A percentile compares a stretch with the other conserved stretches of the same genome.
Conservation (phyloP, 2,113 vertebrate species). For the Sinocyclocheilus anophthalmus region DNA sequence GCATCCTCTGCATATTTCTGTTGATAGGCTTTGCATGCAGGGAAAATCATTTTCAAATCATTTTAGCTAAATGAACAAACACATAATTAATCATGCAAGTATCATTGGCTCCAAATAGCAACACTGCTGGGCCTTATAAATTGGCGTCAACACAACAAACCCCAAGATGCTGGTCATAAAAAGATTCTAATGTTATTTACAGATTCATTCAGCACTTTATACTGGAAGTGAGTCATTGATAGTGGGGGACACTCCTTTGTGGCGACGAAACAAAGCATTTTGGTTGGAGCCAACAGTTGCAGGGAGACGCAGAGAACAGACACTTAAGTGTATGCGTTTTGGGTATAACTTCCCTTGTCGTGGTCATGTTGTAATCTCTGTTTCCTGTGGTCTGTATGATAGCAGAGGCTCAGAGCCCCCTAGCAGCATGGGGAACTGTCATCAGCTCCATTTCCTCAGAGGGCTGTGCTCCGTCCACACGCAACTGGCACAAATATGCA, state of each 20-base stretch:
- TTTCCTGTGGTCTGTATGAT: constrained; percentile 60
- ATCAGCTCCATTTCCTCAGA: constrained; percentile 32
- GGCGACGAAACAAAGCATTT: constrained; percentile 80
- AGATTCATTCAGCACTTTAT: constrained; percentile 33
- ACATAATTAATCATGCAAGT: constrained; percentile 10
- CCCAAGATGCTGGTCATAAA: constrained; percentile 17
- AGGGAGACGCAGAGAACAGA: constrained; percentile 36
- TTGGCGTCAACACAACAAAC: background rate
- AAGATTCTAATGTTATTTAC: constrained; percentile 32
- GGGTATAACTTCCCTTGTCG: constrained; percentile 56
- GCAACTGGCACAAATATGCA: constrained; percentile 41
- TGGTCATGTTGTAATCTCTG: constrained; percentile 53
- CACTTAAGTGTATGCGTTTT: constrained; percentile 54
- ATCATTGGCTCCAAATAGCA: background rate
- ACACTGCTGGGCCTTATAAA: constrained; percentile 11
- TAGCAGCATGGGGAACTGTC: constrained; percentile 50
- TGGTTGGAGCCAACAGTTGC: constrained; percentile 25
- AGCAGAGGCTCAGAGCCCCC: constrained; percentile 34
- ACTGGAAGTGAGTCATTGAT: constrained; percentile 53
- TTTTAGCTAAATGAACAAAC: background rate
- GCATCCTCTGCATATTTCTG: constrained; percentile 60
- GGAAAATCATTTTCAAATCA: background rate
- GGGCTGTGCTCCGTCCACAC: constrained; percentile 47
- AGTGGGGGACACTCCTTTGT: constrained; percentile 72
- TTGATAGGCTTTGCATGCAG: constrained; percentile 9